Evolutionary conservation across 2,888 invertebrate genomes (phyloP), one percentile per base, ranked within the genome.

Genomic region (Drosophila niveifrons): DNA sequence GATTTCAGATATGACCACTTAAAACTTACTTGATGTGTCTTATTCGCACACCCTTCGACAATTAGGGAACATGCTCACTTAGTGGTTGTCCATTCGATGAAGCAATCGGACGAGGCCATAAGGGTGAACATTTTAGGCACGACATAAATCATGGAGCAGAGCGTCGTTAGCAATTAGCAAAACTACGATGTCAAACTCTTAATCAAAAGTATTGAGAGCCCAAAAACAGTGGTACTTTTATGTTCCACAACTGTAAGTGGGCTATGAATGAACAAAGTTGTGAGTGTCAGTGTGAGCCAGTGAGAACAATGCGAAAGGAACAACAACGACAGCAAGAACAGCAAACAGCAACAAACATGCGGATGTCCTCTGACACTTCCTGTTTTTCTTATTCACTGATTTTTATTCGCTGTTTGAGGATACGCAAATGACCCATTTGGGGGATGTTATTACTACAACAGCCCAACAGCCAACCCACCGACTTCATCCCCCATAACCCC

Each of bases 391-490:
- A 90, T 91, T 91, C 92, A 91, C 90, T 92, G 91, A 91, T 91
- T 91, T 91, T 91, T 91, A 91, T 91, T 89, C 90, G 91, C 90
- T 91, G 90, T 91, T 91, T 91, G 91, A 91, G 91, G 90, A 91
- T 89, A 91, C 92, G 92, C 92, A 91, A 92, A 92, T 92, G 91
- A 91, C 91, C 92, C 92, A 92, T 92, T 92, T 92, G 92, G 91
- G 92, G 92, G 92, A 92, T 92, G 92, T 92, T 92, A 91, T 90
- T 90, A 91, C 76, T 74, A 69, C 56, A 69, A 69, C 78, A 66
- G 67, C 55, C 66, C 65, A 71, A 56, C 71, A 36, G 36, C 78
- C 64, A 53, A 65, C 56, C 63, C 52, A 23, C 18, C 63, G 31
- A 31, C 28, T 55, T 62, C 62, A 55, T 46, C 63, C 57, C 63